Evolutionary conservation across 2,888 invertebrate genomes (phyloP).

Genomic region (Pammene aurita): DNA sequence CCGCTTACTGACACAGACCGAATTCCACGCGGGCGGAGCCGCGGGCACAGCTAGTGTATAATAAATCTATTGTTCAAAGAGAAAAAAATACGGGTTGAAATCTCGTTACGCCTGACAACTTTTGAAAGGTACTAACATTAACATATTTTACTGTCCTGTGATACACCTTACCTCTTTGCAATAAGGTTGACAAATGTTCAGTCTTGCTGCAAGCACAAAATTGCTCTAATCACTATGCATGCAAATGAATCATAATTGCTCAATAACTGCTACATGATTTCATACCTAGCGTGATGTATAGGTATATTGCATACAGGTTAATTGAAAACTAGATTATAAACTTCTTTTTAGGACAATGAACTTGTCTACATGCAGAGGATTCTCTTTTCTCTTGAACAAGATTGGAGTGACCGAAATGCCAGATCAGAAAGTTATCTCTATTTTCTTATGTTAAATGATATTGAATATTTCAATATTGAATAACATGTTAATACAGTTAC

Average conservation of each 20-base stretch:
- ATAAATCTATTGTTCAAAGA: background rate
- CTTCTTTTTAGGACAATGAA: background rate
- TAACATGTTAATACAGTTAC: too few species aligned
- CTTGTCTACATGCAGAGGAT: background rate
- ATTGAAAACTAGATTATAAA: background rate
- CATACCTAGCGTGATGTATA: slow-evolving; percentile 1
- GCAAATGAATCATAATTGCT: slow-evolving; percentile 23
- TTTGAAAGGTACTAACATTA: slow-evolving; percentile 1
- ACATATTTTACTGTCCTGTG: background rate
- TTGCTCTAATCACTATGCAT: slow-evolving; percentile 18
- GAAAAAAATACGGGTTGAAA: slow-evolving; percentile 11
- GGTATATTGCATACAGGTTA: background rate
- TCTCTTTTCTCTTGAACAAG: background rate
- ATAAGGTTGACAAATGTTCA: background rate
- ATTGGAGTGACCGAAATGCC: too few species aligned
- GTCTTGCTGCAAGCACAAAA: background rate
- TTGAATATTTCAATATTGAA: too few species aligned
- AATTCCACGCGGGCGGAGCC: too few species aligned
- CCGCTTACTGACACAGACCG: too few species aligned
- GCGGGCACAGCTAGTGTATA: too few species aligned
- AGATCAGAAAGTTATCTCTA: too few species aligned
- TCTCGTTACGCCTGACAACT: slow-evolving; percentile 13
- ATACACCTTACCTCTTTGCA: background rate
- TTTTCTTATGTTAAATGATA: too few species aligned
- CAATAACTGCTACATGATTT: slow-evolving; percentile 16